A percentile compares a stretch with the other conserved stretches of the same genome.
Conservation (phyloP, 2,113 vertebrate species). For the Alligator sinensis region DNA sequence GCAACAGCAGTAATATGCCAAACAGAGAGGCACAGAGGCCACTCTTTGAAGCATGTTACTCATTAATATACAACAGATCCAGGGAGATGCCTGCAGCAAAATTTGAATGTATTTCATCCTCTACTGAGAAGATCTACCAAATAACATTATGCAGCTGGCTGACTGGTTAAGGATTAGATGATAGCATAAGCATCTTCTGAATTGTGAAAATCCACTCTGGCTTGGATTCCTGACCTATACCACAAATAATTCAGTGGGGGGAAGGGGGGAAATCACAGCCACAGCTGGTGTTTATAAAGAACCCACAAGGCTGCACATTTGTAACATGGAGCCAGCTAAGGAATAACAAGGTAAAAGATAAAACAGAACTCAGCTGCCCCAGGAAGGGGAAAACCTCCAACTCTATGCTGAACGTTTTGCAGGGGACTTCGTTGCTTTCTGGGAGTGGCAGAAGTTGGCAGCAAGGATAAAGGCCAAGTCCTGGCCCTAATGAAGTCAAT, state of each 20-base stretch:
- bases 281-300: neutral
- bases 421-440: no score
- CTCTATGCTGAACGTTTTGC: accelerated
- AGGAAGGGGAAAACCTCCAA: neutral
- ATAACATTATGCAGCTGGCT: neutral
- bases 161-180: accelerated
- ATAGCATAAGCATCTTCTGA: accelerated
- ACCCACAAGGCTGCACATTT: neutral
- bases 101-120: constrained; percentile 10
- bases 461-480: neutral
- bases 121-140: neutral
- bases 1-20: accelerated
- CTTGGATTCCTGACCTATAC: neutral
- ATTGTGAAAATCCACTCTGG: accelerated
- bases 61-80: constrained; percentile 41
- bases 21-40: neutral
- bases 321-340: accelerated
- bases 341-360: neutral
- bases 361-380: neutral
- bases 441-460: neutral
- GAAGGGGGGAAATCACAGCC: neutral
- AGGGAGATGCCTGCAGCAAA: constrained; percentile 28
- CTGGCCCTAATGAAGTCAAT: neutral
- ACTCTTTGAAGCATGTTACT: neutral
- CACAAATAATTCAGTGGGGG: neutral